These are phyloP conservation scores for Macrosiphum euphorbiae DNA, from an alignment of 2,888 invertebrate genomes.

Conservation along the genomic window DNA sequence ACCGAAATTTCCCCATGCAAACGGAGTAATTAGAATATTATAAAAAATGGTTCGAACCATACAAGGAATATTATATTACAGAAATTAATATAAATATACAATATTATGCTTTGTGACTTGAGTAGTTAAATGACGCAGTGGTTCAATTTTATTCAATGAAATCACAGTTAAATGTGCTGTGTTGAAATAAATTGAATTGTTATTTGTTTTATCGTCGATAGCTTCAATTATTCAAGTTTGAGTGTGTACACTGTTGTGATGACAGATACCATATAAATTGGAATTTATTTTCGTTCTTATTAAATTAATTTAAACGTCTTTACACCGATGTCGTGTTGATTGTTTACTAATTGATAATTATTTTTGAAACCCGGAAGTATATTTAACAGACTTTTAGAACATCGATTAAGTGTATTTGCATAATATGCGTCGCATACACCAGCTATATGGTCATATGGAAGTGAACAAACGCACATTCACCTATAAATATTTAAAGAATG, in stretches of 20 bases:
- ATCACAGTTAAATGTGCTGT: not conserved
- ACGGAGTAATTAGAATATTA: not conserved
- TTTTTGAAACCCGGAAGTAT: constrained; percentile 21
- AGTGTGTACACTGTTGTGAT: not conserved
- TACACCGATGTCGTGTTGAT: not conserved
- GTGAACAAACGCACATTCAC: not conserved
- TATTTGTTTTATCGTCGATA: not conserved
- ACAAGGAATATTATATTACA: not conserved
- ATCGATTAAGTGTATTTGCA: not conserved
- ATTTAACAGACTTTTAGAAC: not conserved
- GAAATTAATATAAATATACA: not conserved
- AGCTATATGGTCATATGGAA: not conserved
- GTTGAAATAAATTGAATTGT: not conserved
- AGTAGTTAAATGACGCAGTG: not conserved
- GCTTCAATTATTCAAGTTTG: not conserved
- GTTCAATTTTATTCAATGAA: not conserved
- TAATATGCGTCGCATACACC: not conserved
- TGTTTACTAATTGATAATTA: constrained; percentile 19
- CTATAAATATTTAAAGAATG: not conserved
- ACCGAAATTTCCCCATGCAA: not conserved
- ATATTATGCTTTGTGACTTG: not conserved
- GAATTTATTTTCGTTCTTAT: not conserved
- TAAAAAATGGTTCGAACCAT: not conserved
- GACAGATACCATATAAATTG: not conserved
- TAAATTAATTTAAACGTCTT: not conserved